These are phyloP conservation scores for Dryocosmus kuriphilus DNA, from an alignment of 2,888 invertebrate genomes.

Conservation along the genomic window DNA sequence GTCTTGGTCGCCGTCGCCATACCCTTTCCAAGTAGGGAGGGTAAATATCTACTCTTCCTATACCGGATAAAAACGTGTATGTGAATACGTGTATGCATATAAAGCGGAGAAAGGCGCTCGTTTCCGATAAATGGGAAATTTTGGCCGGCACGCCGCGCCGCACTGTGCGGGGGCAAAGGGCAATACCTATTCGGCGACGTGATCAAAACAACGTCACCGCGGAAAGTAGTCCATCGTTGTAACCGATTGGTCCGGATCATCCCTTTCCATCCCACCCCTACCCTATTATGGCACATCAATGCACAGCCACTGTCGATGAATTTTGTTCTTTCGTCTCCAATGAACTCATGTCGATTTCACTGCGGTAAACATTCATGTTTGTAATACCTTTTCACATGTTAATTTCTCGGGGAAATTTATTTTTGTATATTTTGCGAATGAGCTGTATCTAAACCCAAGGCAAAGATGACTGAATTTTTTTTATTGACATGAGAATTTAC, in stretches of 20 bases:
- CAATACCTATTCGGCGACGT: slow-evolving; percentile 19
- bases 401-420: too few species aligned
- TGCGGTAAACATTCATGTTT: slow-evolving; percentile 2
- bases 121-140: slow-evolving; percentile 28
- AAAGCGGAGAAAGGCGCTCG: neutral
- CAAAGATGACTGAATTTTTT: too few species aligned
- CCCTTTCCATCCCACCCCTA: slow-evolving; percentile 3
- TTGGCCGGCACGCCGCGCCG: slow-evolving; percentile 9
- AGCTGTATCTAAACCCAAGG: too few species aligned
- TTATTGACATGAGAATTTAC: too few species aligned
- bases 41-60: neutral
- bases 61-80: neutral
- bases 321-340: slow-evolving; percentile 8
- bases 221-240: slow-evolving; percentile 24
- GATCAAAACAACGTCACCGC: slow-evolving; percentile 32
- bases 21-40: slow-evolving; percentile 4
- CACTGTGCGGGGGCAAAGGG: slow-evolving; percentile 10
- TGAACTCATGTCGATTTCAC: slow-evolving; percentile 23
- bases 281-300: slow-evolving; percentile 9
- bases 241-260: slow-evolving; percentile 31
- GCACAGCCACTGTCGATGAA: neutral
- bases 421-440: too few species aligned
- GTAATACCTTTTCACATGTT: too few species aligned
- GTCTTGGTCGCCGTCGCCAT: neutral
- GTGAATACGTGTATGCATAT: neutral